Evolutionary conservation across 2,797 vertebrate species (phyloP).

Genomic region (Saxicola maurus): DNA sequence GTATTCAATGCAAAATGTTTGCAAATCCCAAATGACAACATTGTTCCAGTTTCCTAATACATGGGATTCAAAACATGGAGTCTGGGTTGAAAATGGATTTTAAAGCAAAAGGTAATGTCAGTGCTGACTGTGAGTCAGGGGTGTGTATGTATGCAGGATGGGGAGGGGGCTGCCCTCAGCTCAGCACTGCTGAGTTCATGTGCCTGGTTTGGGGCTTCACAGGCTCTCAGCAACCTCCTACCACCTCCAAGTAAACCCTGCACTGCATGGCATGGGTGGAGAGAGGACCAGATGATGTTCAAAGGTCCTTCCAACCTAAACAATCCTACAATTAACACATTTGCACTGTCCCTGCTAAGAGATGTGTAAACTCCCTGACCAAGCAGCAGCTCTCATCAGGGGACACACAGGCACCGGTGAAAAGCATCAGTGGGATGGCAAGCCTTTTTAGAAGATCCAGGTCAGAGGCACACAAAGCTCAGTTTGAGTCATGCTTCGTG

Average conservation of each 20-base stretch:
- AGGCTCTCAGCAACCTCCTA: background rate
- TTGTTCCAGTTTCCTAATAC: conserved; percentile 19
- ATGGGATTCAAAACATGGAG: background rate
- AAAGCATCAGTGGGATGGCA: background rate
- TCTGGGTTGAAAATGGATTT: background rate
- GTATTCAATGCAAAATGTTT: background rate
- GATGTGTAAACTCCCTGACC: background rate
- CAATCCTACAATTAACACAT: background rate
- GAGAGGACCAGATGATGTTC: background rate
- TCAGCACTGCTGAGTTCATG: background rate
- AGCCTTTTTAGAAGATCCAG: background rate
- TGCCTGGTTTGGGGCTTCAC: background rate
- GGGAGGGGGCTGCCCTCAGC: background rate
- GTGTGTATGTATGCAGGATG: accelerated
- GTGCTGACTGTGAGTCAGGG: background rate
- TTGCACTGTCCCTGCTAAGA: background rate
- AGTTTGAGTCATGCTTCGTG: background rate
- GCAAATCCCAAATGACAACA: conserved; percentile 28
- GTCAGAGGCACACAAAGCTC: background rate
- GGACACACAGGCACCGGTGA: background rate
- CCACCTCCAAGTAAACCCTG: background rate
- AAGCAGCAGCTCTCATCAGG: background rate
- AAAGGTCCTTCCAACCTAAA: conserved; percentile 4
- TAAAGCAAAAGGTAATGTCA: background rate
- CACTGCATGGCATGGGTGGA: accelerated